These are phyloP conservation scores for Passer domesticus DNA, from an alignment of 2,113 vertebrate genomes.

Conservation along the genomic window DNA sequence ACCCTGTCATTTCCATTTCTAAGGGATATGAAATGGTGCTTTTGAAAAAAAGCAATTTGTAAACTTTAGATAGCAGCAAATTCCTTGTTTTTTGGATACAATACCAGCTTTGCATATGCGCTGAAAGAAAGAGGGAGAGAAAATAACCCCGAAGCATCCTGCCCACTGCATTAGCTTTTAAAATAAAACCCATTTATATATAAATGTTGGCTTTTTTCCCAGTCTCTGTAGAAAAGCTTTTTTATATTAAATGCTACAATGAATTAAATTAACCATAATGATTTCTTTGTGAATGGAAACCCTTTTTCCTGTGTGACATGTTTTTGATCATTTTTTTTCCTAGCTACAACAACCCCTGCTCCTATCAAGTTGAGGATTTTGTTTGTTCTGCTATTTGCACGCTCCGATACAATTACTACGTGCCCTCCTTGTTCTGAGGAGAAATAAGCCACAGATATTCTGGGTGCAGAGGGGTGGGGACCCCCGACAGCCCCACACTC, in stretches of 20 bases:
- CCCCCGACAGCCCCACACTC: background rate
- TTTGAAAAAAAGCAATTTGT: constrained; percentile 70
- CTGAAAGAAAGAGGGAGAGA: constrained; percentile 68
- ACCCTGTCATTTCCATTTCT: constrained; percentile 63
- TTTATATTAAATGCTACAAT: constrained; percentile 84
- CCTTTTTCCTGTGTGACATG: constrained; percentile 73
- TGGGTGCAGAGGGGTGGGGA: background rate
- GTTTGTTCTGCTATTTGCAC: constrained; percentile 61
- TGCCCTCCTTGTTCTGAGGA: constrained; percentile 11
- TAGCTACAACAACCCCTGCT: constrained; percentile 47
- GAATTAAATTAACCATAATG: constrained; percentile 85
- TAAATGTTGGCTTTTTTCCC: constrained; percentile 82
- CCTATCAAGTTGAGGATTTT: constrained; percentile 50
- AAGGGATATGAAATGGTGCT: constrained; percentile 62
- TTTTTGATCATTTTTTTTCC: constrained; percentile 71
- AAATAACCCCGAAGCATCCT: constrained; percentile 75
- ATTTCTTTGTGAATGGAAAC: constrained; percentile 85
- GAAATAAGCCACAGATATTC: background rate
- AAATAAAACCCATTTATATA: constrained; percentile 85
- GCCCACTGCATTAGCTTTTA: constrained; percentile 78
- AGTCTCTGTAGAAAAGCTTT: constrained; percentile 84
- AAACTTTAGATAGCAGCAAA: constrained; percentile 72
- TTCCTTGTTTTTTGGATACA: constrained; percentile 62
- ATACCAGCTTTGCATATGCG: constrained; percentile 60
- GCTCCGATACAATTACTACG: constrained; percentile 2